Percentiles rank a stretch among this genome's conserved stretches.
Conservation (phyloP, 2,888 invertebrate species). For the Meganola albula region DNA sequence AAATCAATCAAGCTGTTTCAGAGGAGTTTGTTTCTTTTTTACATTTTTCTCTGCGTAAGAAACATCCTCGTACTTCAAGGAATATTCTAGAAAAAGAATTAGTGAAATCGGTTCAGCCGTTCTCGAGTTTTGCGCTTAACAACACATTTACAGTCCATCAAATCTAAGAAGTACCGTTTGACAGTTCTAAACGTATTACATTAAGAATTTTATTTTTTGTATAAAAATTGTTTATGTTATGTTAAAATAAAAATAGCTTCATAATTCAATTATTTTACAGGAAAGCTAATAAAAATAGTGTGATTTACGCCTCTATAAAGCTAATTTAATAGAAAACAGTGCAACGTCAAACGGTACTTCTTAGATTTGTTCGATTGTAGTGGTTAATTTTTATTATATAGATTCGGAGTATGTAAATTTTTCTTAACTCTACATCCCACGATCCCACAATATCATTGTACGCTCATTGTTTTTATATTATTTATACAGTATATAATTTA, state of each 20-base stretch:
- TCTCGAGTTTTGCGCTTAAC: no score
- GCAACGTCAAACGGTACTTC: not conserved
- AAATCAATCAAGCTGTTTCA: no score
- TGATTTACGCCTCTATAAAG: not conserved
- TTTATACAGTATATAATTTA: slow-evolving; percentile 54
- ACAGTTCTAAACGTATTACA: no score
- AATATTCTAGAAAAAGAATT: no score
- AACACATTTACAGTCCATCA: no score
- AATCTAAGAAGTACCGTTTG: no score
- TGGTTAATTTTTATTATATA: not conserved
- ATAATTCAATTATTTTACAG: not conserved
- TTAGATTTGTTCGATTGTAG: not conserved
- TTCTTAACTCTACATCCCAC: slow-evolving; percentile 17
- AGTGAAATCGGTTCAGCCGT: no score
- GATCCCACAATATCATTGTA: slow-evolving; percentile 42
- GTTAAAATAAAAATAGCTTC: not conserved
- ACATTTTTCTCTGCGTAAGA: no score
- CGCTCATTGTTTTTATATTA: slow-evolving; percentile 66
- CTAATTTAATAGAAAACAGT: not conserved
- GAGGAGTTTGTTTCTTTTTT: no score
- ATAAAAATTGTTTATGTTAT: not conserved
- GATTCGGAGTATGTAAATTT: no score
- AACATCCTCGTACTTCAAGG: no score
- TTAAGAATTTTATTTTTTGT: no score
- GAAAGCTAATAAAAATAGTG: not conserved